Evolutionary conservation across 1,140 invertebrate species (phyloP).

Genomic region (Trichonephila clavata): DNA sequence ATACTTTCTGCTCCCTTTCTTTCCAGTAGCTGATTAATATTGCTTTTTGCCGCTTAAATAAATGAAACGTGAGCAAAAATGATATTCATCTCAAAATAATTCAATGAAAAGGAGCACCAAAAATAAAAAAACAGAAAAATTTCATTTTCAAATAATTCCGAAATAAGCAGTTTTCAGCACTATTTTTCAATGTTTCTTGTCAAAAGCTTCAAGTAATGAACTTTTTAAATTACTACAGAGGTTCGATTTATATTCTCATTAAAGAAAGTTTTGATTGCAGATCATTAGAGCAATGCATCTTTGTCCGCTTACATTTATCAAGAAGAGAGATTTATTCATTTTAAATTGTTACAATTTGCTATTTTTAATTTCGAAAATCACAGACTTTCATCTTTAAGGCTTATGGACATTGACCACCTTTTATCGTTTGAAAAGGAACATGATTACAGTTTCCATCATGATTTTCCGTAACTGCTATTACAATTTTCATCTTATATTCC

Average conservation of each 20-base stretch:
- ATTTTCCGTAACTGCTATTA: too few relatives aligned
- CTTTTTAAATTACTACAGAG: neutral
- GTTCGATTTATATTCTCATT: slow-evolving; percentile 1
- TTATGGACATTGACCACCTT: neutral
- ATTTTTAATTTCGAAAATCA: neutral
- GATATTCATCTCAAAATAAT: neutral
- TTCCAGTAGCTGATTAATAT: too few relatives aligned
- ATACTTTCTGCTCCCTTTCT: too few relatives aligned
- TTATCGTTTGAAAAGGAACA: neutral
- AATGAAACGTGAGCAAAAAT: neutral
- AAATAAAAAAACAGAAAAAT: neutral
- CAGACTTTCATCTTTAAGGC: neutral
- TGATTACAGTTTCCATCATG: too few relatives aligned
- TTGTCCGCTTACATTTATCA: neutral
- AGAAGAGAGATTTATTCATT: neutral
- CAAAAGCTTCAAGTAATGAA: neutral
- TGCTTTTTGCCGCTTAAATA: too few relatives aligned
- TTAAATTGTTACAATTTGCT: neutral
- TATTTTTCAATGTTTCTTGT: neutral
- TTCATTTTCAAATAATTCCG: neutral
- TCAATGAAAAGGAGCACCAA: neutral
- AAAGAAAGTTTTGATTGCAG: neutral
- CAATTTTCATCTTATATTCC: too few relatives aligned
- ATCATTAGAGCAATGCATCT: neutral
- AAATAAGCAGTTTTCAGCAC: neutral